These are phyloP conservation scores for Platalea minor DNA, from an alignment of 2,797 vertebrate species.

Conservation along the genomic window DNA sequence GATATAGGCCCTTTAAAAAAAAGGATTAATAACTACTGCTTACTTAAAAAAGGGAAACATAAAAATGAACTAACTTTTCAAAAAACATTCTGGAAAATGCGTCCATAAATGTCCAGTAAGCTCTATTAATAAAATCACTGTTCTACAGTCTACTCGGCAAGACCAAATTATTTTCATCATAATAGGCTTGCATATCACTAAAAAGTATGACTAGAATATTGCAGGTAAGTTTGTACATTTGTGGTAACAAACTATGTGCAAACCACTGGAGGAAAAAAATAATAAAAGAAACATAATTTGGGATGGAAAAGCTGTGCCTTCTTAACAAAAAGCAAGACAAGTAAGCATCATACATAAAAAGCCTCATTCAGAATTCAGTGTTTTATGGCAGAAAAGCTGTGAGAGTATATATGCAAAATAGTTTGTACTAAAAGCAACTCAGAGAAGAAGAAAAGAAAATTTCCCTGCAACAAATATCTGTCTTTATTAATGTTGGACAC, in stretches of 20 bases:
- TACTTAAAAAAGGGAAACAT: background rate
- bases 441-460: slow-evolving; percentile 11
- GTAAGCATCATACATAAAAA: slow-evolving; percentile 6
- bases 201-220: background rate
- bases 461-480: background rate
- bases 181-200: background rate
- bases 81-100: background rate
- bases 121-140: background rate
- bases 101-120: background rate
- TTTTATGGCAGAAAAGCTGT: background rate
- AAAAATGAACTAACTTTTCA: background rate
- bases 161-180: background rate
- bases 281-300: background rate
- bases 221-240: background rate
- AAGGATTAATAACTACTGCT: background rate
- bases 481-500: slow-evolving; percentile 30
- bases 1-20: background rate
- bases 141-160: background rate
- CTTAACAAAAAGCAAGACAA: background rate
- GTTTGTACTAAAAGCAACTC: slow-evolving; percentile 3
- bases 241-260: background rate
- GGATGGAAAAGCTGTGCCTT: background rate
- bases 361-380: background rate
- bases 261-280: background rate
- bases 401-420: background rate